A percentile compares a stretch with the other conserved stretches of the same genome.
phyloP scores from a whole-genome alignment of 2,888 invertebrate genomes.

The Gordius sp. region DNA sequence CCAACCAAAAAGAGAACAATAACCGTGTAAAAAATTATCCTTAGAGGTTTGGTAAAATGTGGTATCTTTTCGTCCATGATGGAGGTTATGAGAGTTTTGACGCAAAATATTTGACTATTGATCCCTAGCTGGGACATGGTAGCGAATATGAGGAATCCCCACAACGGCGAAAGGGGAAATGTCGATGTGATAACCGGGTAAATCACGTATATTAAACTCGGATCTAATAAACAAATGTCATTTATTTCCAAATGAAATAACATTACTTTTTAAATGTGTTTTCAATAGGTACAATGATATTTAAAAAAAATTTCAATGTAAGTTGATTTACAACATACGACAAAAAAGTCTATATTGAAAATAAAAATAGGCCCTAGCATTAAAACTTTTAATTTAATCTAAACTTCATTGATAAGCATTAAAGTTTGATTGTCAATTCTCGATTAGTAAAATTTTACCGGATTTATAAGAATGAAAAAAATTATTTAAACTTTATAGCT shows the following conservation, averaged over 20 bases:
- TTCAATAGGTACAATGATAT: too few relatives aligned
- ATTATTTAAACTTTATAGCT: too few relatives aligned
- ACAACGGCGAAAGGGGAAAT: not conserved
- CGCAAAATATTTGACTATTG: conserved; percentile 1
- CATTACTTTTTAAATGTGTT: not conserved
- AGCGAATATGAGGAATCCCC: conserved; percentile 14
- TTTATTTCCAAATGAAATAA: conserved; percentile 13
- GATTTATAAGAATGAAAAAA: too few relatives aligned
- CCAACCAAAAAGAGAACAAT: conserved; percentile 1
- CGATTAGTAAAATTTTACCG: too few relatives aligned
- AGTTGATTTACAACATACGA: too few relatives aligned
- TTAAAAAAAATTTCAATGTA: too few relatives aligned
- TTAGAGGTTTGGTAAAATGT: conserved; percentile 7
- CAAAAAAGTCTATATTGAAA: too few relatives aligned
- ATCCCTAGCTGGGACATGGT: conserved; percentile 2
- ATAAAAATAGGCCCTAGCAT: too few relatives aligned
- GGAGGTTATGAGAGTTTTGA: conserved; percentile 9
- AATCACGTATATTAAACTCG: conserved; percentile 11
- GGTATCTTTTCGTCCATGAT: conserved; percentile 12
- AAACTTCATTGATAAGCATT: too few relatives aligned
- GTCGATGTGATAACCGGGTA: not conserved
- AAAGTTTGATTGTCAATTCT: too few relatives aligned
- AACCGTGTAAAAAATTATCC: not conserved
- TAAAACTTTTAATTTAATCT: too few relatives aligned
- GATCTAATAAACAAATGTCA: too few relatives aligned